These are phyloP conservation scores for Eptesicus fuscus DNA, from an alignment of 2,113 vertebrate genomes.

Conservation along the genomic window DNA sequence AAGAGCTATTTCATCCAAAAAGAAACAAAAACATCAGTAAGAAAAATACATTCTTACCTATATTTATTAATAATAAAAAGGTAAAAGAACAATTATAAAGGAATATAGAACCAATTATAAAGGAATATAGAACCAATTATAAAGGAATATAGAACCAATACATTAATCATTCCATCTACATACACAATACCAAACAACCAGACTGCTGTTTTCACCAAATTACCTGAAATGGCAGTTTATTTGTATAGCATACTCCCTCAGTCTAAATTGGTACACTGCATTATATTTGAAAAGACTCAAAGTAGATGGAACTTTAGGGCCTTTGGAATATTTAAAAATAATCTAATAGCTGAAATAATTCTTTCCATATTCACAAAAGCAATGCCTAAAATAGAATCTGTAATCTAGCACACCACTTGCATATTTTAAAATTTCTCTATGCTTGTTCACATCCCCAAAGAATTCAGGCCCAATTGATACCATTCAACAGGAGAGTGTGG, in stretches of 20 bases:
- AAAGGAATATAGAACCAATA: constrained; percentile 2
- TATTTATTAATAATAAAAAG: constrained; percentile 15
- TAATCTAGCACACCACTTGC: neutral
- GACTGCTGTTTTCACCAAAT: neutral
- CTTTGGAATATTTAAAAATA: neutral
- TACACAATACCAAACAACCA: neutral
- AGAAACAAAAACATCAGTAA: neutral
- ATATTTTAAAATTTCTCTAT: neutral
- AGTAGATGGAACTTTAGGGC: neutral
- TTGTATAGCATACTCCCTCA: neutral
- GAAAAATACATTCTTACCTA: neutral
- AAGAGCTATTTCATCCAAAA: constrained; percentile 1
- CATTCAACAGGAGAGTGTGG: neutral
- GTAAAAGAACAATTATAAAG: constrained; percentile 14
- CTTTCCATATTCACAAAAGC: constrained; percentile 6
- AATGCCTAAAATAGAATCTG: neutral
- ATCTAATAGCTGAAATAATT: neutral
- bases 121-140: too few species aligned
- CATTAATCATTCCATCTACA: neutral
- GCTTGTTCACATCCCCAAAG: neutral
- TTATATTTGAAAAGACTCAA: neutral
- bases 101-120: neutral
- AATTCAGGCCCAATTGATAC: neutral
- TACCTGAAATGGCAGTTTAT: neutral
- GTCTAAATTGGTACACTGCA: neutral